Evolutionary conservation across 2,797 vertebrate genomes (phyloP).

Genomic region (Poeciliopsis paucimaculata): DNA sequence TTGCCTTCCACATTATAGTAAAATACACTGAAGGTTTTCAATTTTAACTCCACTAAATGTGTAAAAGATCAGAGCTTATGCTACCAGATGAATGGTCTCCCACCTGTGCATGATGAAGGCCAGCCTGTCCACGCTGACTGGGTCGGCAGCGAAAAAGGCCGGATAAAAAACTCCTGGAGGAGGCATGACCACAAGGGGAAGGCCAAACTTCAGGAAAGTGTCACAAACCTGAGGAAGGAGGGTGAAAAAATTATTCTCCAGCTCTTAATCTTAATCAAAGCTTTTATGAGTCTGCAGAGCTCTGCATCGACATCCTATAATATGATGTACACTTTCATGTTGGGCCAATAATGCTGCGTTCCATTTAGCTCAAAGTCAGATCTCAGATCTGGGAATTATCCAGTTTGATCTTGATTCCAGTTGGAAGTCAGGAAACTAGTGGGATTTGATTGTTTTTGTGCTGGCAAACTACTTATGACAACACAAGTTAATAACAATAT

Average conservation of each 20-base stretch:
- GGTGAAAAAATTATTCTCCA: background rate
- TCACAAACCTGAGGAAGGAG: constrained; percentile 86
- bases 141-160: constrained; percentile 85
- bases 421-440: background rate
- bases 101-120: constrained; percentile 95
- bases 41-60: background rate
- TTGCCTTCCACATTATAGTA: background rate
- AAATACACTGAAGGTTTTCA: background rate
- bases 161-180: constrained; percentile 91
- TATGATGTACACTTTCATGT: background rate
- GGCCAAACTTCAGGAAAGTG: constrained; percentile 85
- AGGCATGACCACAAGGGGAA: constrained; percentile 89
- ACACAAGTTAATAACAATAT: background rate
- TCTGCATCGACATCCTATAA: background rate
- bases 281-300: background rate
- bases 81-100: background rate
- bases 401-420: background rate
- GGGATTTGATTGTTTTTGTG: constrained; percentile 3
- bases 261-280: background rate
- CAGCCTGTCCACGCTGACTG: constrained; percentile 87
- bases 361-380: constrained; percentile 1
- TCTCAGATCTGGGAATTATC: background rate
- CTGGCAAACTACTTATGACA: background rate
- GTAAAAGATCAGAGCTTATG: background rate
- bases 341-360: background rate